Percentiles rank a stretch among this genome's conserved stretches.
phyloP scores from a whole-genome alignment of 2,113 vertebrate species.

The Crotalus helleri region DNA sequence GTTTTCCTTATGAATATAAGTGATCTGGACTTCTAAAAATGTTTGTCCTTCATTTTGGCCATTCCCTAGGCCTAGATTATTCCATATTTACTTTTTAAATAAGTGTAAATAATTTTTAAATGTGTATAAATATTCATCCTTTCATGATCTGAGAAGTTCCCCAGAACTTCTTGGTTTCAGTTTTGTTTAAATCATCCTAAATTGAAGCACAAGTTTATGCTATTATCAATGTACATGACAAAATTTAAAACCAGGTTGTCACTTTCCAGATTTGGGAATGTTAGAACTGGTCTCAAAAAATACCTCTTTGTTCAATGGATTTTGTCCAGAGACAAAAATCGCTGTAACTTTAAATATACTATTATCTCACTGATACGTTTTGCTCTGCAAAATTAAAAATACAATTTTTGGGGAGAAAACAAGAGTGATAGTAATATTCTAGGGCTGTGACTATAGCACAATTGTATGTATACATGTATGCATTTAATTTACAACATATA shows the following conservation, averaged over 20 bases:
- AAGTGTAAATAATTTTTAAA: neutral
- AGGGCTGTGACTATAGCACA: neutral
- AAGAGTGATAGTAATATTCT: neutral
- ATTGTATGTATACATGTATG: neutral
- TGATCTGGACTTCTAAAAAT: neutral
- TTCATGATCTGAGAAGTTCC: neutral
- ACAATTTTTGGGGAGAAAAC: accelerated
- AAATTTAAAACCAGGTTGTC: neutral
- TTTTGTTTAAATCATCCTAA: neutral
- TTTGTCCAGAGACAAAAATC: neutral
- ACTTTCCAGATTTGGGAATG: neutral
- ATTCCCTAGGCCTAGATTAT: neutral
- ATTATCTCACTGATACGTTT: neutral
- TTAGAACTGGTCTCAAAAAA: neutral
- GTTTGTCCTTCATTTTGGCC: neutral
- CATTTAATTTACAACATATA: neutral
- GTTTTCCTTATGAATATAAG: neutral
- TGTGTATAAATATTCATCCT: neutral
- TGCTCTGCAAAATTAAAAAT: neutral
- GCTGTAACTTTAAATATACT: neutral
- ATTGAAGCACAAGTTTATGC: neutral
- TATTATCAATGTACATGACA: neutral
- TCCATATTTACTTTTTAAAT: neutral
- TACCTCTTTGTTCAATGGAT: neutral
- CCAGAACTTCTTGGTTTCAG: neutral